Percentiles rank a stretch among this genome's conserved stretches.
phyloP scores from a whole-genome alignment of 1,140 invertebrate genomes.

The Anthonomus grandis region DNA sequence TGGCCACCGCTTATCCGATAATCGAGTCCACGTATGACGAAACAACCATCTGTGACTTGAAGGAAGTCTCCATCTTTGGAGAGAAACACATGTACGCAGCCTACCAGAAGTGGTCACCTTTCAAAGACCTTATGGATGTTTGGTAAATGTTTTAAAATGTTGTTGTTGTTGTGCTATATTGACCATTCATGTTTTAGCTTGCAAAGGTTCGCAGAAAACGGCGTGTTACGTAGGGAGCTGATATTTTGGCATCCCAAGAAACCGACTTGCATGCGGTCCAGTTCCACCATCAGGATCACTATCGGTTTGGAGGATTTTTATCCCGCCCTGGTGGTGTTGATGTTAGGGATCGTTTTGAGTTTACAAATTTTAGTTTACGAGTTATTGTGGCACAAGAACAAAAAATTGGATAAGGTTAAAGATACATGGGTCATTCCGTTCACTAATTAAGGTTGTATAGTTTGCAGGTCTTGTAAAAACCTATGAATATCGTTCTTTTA shows the following conservation, averaged over 20 bases:
- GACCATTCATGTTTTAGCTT: slow-evolving; percentile 18
- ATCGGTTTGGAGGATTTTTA: slow-evolving; percentile 34
- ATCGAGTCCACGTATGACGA: slow-evolving; percentile 35
- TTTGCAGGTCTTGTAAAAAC: no score
- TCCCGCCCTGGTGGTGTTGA: slow-evolving; percentile 30
- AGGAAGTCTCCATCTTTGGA: slow-evolving; percentile 39
- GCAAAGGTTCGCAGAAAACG: slow-evolving; percentile 29
- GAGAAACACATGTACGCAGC: slow-evolving; percentile 34
- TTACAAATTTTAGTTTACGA: slow-evolving; percentile 27
- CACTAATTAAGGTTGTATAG: no score
- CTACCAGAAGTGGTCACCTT: slow-evolving; percentile 38
- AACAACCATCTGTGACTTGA: slow-evolving; percentile 39
- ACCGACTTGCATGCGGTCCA: slow-evolving; percentile 29
- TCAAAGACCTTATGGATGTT: slow-evolving; percentile 37
- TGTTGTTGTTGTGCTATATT: neutral
- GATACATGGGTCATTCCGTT: no score
- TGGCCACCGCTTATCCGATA: slow-evolving; percentile 39
- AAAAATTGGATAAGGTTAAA: no score
- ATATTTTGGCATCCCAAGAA: slow-evolving; percentile 32
- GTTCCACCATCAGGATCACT: slow-evolving; percentile 14
- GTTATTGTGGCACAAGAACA: slow-evolving; percentile 9
- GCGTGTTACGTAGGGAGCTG: slow-evolving; percentile 25
- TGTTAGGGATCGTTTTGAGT: slow-evolving; percentile 28
- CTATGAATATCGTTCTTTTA: no score
- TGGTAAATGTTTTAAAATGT: slow-evolving; percentile 29